These are phyloP conservation scores for Pachyuromys duprasi DNA, from an alignment of 2,797 vertebrate genomes.

Conservation along the genomic window DNA sequence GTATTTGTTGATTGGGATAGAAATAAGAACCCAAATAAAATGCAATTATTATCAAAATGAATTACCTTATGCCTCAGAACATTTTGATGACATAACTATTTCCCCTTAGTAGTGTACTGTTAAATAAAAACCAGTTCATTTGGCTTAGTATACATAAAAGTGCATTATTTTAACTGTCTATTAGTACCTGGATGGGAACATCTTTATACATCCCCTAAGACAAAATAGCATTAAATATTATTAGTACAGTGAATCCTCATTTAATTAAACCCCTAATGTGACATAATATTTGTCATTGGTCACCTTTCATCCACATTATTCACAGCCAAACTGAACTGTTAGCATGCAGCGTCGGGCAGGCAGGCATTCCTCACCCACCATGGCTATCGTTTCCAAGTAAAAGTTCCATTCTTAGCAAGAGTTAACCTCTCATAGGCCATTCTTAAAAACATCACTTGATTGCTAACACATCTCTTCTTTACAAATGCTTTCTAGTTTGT, in stretches of 20 bases:
- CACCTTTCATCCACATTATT: not conserved
- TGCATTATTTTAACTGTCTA: not conserved
- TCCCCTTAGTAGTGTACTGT: not conserved
- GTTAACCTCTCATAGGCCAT: not conserved
- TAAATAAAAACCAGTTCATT: constrained; percentile 38
- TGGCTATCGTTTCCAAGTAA: not conserved
- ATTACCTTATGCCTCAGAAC: not conserved
- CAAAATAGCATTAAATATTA: not conserved
- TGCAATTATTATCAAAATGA: constrained; percentile 2
- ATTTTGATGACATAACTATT: not conserved
- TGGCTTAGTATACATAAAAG: not conserved
- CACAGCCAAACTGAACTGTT: not conserved
- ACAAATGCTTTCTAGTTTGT: not conserved
- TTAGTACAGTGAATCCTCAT: not conserved
- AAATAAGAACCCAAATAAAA: constrained; percentile 42
- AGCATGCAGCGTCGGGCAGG: not conserved
- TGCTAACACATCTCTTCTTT: not conserved
- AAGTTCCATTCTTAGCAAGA: not conserved
- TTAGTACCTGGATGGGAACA: not conserved
- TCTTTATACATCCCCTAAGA: not conserved
- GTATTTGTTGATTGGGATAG: not conserved
- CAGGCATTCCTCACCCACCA: not conserved
- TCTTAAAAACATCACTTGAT: not conserved
- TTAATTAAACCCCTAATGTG: not conserved
- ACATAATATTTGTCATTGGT: not conserved